Conservation (phyloP, 1,140 invertebrate genomes). For the Aphelenchoides avenae region DNA sequence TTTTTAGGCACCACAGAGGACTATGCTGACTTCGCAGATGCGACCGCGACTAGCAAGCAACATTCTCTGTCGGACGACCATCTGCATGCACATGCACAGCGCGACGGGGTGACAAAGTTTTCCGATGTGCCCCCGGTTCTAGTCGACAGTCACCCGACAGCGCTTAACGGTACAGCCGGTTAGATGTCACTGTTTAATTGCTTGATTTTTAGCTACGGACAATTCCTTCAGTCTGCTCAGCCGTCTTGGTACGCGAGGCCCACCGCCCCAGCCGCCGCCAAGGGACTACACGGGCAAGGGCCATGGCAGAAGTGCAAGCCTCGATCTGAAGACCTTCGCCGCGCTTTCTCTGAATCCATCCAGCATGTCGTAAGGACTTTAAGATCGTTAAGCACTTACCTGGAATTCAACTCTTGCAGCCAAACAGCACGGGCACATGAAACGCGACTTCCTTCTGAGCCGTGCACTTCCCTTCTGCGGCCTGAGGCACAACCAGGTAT, state of each 20-base stretch:
- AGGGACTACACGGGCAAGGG: conserved; percentile 38
- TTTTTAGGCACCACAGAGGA: not conserved
- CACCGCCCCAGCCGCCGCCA: conserved; percentile 39
- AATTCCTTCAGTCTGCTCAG: conserved; percentile 13
- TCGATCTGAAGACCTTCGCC: conserved; percentile 42
- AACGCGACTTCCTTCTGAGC: not conserved
- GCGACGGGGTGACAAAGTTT: conserved; percentile 41
- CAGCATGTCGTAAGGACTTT: not conserved
- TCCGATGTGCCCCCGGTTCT: conserved; percentile 41
- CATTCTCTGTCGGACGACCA: conserved; percentile 45
- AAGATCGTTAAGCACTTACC: not conserved
- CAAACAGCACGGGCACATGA: not conserved
- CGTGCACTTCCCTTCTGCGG: not conserved
- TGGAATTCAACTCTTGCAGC: conserved; percentile 1
- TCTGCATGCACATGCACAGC: conserved; percentile 22
- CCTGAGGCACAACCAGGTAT: not conserved
- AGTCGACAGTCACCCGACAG: conserved; percentile 33
- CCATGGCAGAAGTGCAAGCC: conserved; percentile 31
- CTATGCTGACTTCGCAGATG: conserved; percentile 6
- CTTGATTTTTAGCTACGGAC: conserved; percentile 9
- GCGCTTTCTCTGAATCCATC: conserved; percentile 25
- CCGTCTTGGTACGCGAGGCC: conserved; percentile 19
- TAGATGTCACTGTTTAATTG: not conserved
- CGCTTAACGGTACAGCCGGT: conserved; percentile 30
- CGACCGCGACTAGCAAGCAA: conserved; percentile 20